Base-by-base conservation (phyloP, 2,113 vertebrate genomes). In the Ceratotherium simum region DNA sequence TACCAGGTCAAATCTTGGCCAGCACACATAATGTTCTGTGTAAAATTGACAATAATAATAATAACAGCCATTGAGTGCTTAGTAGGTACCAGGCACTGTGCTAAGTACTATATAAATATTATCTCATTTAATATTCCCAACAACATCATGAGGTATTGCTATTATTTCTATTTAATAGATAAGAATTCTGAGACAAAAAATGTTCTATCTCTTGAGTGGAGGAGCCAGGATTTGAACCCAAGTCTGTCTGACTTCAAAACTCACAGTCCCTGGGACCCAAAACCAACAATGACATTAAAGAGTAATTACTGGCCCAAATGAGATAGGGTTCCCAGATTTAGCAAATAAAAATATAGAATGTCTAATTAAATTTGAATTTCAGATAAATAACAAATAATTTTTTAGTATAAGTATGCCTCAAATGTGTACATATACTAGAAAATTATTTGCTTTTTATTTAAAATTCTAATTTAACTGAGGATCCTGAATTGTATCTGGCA, bases 301-400 rank as follows among this genome's bases (percentile, higher is more conserved):
- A 90, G 36, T 78, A 95, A 78, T 83, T 82, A 69, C 92, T 89
- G 39, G 14, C 11, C 21, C 14, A 27, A 67, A 86, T 80, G 48
- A 88, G 10, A 75, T n/a, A 85, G 14, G 8, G 23, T 80, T 95
- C 95, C 67, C 36, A 93, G 29, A 29, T 92, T 92, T 90, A 94
- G 20, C 58, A 97, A 90, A 80, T 94, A 90, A 90, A 92, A 93
- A 83, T 56, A 70, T 21, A 64, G 36, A 31, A 89, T 39, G 16
- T 76, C 5, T 36, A 96, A 83, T 62, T 96, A 90, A 67, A 95
- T 87, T 94, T 97, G 36, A 67, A 73, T 96, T 92, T 97, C 58
- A 89, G 54, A 46, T 54, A 84, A 75, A 86, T 56, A 92, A 73
- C 18, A 86, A 78, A 25, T 80, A 73, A 79, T 73, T 39, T 82